Base-by-base conservation (phyloP, 1,140 invertebrate species). In the Eciton burchellii region DNA sequence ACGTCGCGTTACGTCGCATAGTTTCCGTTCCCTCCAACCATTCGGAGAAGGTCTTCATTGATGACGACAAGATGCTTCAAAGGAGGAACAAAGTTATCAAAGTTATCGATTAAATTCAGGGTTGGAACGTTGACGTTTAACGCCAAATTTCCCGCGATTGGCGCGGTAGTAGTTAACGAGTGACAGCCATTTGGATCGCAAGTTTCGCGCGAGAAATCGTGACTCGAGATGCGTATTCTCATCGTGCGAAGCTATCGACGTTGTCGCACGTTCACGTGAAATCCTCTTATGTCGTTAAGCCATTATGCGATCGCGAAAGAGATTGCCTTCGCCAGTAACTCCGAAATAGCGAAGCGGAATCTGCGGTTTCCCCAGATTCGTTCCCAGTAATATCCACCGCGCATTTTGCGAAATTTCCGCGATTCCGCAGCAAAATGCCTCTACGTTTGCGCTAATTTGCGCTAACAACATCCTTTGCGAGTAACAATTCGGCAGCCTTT, bases 281-380 rank as follows among this genome's bases (percentile, higher is more conserved):
- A 84, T 83, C 81, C 71, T 74, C 83, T 84, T 84, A 84, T 84
- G 68, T 84, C 45, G 62, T 84, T 82, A 73, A 82, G 52, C 59
- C 21, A 70, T 84, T 82, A 84, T 84, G 35, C 70, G 57, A 29
- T 9, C n/a, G 35, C 24, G 45, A 52, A 59, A 56, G 21, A 41
- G 52, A 54, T 12, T n/a, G 49, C 24, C 12, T 52, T 76, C 59
- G 59, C 35, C 35, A 35, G 68, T 68, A 60, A n/a, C n/a, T n/a
- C n/a, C 3, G 29, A 52, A 60, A 83, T 45, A 45, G 19, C 29
- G 26, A 6, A 73, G 43, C 41, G 54, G 43, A 85, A 82, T 52
- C 24, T 43, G 60, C 47, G 56, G 59, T 73, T 82, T 73, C 60
- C 62, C 45, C n/a, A n/a, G n/a, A n/a, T n/a, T n/a, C n/a, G n/a